Conservation (phyloP, 2,797 vertebrate species). For the Bufotes viridis region DNA sequence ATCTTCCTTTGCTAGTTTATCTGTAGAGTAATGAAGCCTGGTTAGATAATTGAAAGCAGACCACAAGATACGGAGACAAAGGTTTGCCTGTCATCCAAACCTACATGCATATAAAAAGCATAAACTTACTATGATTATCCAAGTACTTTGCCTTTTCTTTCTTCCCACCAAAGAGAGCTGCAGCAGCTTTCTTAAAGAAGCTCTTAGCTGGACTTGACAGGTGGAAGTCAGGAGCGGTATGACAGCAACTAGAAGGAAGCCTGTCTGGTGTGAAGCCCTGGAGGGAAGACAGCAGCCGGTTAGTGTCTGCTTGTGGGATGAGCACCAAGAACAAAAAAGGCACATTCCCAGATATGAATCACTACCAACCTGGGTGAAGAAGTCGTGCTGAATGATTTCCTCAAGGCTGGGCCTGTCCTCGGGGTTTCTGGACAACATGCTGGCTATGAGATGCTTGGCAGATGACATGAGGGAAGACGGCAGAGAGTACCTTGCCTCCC, state of each 20-base stretch:
- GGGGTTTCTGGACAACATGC: slow-evolving; percentile 91
- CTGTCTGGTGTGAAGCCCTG: slow-evolving; percentile 97
- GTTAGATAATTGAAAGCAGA: slow-evolving; percentile 13
- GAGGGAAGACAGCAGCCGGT: slow-evolving; percentile 25
- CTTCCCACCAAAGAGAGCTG: slow-evolving; percentile 95
- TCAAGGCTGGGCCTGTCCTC: slow-evolving; percentile 91
- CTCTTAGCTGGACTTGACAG: slow-evolving; percentile 96
- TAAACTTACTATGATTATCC: slow-evolving; percentile 90
- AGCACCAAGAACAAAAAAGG: background rate
- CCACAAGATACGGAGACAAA: background rate
- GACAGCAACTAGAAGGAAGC: slow-evolving; percentile 91
- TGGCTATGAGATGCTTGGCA: slow-evolving; percentile 90
- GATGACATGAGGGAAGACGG: slow-evolving; percentile 88
- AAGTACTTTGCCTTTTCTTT: slow-evolving; percentile 97
- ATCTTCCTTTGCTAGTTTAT: slow-evolving; percentile 91
- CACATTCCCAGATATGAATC: background rate
- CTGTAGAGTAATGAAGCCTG: slow-evolving; percentile 71
- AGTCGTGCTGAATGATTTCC: slow-evolving; percentile 93
- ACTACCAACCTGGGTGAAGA: slow-evolving; percentile 89
- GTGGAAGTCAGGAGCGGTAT: slow-evolving; percentile 94
- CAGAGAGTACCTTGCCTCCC: slow-evolving; percentile 92
- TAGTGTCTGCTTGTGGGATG: slow-evolving; percentile 40
- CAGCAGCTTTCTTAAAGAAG: slow-evolving; percentile 97
- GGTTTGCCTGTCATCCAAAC: too few species aligned
- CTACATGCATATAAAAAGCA: background rate